Conservation (phyloP, 2,797 vertebrate species). For the Diplodus puntazzo region DNA sequence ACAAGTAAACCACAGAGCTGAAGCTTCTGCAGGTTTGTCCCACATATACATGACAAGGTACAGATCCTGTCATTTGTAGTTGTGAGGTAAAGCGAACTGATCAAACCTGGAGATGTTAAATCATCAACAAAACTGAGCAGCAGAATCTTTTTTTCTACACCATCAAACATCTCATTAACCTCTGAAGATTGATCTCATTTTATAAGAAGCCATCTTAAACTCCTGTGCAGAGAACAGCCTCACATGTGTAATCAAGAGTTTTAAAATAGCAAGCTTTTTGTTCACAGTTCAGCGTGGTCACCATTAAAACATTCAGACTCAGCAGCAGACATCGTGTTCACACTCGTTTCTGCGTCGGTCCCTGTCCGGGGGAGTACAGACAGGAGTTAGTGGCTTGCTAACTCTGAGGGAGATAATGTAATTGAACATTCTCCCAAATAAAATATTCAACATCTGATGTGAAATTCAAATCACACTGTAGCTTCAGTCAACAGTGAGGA, state of each 20-base stretch:
- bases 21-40: neutral
- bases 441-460: conserved; percentile 62
- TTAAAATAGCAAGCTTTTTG: neutral
- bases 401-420: conserved; percentile 39
- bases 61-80: too few relatives aligned
- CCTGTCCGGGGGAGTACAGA: neutral
- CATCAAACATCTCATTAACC: neutral
- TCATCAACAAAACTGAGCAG: neutral
- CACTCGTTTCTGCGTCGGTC: neutral
- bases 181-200: too few relatives aligned
- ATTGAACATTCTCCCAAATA: conserved; percentile 48
- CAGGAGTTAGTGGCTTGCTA: conserved; percentile 22
- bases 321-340: conserved; percentile 2
- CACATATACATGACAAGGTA: neutral
- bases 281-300: neutral
- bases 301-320: conserved; percentile 11
- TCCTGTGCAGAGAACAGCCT: too few relatives aligned
- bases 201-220: too few relatives aligned
- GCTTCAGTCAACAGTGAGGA: conserved; percentile 44
- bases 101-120: too few relatives aligned
- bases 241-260: neutral
- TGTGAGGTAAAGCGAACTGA: too few relatives aligned
- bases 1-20: neutral
- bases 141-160: neutral
- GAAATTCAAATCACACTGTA: conserved; percentile 46